Evolutionary conservation across 2,113 vertebrate genomes (phyloP), one percentile per base, ranked within the genome.

Genomic region (Phalacrocorax carbo): DNA sequence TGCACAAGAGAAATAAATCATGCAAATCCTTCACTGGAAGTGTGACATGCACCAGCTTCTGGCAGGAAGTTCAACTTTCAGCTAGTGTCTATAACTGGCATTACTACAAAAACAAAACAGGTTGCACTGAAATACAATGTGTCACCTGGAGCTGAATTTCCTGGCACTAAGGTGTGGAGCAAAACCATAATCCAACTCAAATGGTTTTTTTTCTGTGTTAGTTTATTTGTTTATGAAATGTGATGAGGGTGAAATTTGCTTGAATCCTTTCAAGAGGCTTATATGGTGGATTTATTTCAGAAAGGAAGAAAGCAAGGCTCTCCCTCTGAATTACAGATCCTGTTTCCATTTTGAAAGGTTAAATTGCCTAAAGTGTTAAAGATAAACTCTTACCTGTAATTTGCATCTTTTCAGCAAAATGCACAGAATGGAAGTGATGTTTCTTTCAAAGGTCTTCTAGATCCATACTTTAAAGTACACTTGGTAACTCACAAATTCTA

Each of bases 81-180:
- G 51, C 18, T 72, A 11, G 18, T 15, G 32, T 32, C 29, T 79
- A 3, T 18, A 13, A 26, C 54, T 69, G 81, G 46, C 13, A 38
- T 40, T 46, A 4, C 55, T 51, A 4, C 1, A 26, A 79, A 71
- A 90, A 72, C 65, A 68, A 52, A 73, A 10, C 17, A 13, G 34
- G 19, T 9, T 58, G 48, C 2, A 0, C 1, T 48, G 70, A 85
- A 52, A 57, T 62, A 5, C 42, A 9, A 30, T 9, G n/a, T 66
- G 73, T 68, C 77, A 65, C 49, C 57, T 46, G 48, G 4, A 38
- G 26, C 49, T 77, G 55, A 10, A 87, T 42, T 82, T 68, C 77
- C 76, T 55, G 61, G 27, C 36, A 55, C 25, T n/a, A 11, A 92
- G 73, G 51, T 36, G 64, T 51, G 73, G 32, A 81, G 11, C 5